These are phyloP conservation scores for Sminthopsis crassicaudata DNA, from an alignment of 2,113 vertebrate species.

Conservation along the genomic window DNA sequence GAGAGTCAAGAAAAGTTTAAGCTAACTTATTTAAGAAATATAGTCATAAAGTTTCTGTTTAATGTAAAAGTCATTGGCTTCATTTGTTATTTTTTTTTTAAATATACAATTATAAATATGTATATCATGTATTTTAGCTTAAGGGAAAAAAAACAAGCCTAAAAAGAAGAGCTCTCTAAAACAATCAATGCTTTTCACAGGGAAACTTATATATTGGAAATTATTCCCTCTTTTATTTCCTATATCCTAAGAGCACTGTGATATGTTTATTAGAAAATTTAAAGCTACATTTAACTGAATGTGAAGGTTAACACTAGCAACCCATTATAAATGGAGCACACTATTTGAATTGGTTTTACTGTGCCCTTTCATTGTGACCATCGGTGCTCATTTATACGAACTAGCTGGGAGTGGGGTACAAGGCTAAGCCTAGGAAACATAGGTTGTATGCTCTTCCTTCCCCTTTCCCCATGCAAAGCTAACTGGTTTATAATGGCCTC, in stretches of 20 bases:
- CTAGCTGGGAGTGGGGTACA: not conserved
- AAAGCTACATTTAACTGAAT: not conserved
- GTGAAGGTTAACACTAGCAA: not conserved
- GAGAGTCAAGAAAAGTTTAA: not conserved
- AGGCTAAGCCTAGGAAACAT: not conserved
- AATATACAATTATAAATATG: not conserved
- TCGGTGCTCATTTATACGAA: not conserved
- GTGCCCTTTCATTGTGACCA: not conserved
- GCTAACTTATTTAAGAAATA: not conserved
- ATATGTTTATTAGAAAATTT: not conserved
- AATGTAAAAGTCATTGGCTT: not conserved
- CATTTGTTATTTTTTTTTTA: not conserved
- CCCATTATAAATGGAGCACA: not conserved
- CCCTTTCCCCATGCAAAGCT: rapidly evolving
- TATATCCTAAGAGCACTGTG: not conserved
- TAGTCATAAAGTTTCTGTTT: not conserved
- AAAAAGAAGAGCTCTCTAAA: not conserved
- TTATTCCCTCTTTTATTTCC: not conserved
- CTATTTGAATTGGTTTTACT: not conserved
- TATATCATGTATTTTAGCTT: not conserved
- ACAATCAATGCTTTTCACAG: not conserved
- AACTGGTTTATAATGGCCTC: not conserved
- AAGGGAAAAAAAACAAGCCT: too few relatives aligned
- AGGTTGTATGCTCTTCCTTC: not conserved
- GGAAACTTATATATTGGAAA: not conserved